Evolutionary conservation across 2,888 invertebrate genomes (phyloP).

Genomic region (Philonicus albiceps): DNA sequence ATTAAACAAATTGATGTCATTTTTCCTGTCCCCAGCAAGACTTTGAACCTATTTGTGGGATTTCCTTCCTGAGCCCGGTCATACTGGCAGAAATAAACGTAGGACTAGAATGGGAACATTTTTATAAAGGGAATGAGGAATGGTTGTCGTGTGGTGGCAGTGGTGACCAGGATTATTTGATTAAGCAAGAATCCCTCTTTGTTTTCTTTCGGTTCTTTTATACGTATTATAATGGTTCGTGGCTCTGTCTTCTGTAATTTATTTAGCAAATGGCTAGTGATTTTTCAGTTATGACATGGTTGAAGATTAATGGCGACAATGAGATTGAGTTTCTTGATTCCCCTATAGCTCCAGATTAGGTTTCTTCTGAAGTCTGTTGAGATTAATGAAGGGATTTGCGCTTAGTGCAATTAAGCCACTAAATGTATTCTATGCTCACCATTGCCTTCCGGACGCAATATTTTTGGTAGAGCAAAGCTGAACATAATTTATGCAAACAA

Average conservation of each 20-base stretch:
- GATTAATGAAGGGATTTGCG: not conserved
- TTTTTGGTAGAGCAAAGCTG: not conserved
- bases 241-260: not conserved
- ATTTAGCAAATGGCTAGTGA: conserved; percentile 15
- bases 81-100: not conserved
- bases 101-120: not conserved
- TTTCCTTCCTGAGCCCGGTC: not conserved
- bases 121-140: not conserved
- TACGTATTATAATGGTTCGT: not conserved
- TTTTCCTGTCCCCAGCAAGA: not conserved
- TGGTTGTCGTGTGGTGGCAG: not conserved
- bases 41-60: conserved; percentile 8
- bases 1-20: conserved; percentile 10
- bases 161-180: conserved; percentile 3
- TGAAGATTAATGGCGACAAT: conserved; percentile 3
- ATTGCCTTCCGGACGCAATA: not conserved
- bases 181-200: not conserved
- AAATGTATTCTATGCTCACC: not conserved
- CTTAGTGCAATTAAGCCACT: not conserved
- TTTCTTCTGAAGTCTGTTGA: not conserved
- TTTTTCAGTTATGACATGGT: conserved; percentile 9
- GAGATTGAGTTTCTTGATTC: conserved; percentile 8
- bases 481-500: not conserved
- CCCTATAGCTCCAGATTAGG: not conserved
- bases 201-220: conserved; percentile 2